Evolutionary conservation across 2,888 invertebrate species (phyloP).

Genomic region (Melanophora roralis): DNA sequence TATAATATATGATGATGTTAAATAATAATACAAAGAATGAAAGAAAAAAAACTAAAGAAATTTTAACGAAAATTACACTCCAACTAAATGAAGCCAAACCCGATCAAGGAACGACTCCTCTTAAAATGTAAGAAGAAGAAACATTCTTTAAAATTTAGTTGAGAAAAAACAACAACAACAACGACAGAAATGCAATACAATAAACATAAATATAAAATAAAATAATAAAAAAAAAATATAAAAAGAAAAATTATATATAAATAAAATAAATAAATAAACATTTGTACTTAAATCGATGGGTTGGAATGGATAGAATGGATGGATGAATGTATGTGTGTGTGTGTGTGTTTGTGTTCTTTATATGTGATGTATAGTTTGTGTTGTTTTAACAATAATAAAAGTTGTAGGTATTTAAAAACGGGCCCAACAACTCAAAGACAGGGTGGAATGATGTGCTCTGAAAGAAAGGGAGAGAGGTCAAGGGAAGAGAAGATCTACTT

Average conservation of each 20-base stretch:
- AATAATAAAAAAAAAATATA: conserved; percentile 36
- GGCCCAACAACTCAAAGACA: conserved; percentile 1
- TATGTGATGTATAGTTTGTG: conserved; percentile 20
- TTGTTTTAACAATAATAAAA: conserved; percentile 46
- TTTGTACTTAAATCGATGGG: conserved; percentile 43
- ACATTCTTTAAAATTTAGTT: conserved; percentile 73
- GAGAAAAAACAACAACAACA: conserved; percentile 12
- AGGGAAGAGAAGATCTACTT: conserved; percentile 41
- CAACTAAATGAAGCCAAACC: conserved; percentile 55
- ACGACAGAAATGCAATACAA: conserved; percentile 26
- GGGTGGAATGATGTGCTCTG: too few relatives aligned
- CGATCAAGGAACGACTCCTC: conserved; percentile 51
- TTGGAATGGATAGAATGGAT: conserved; percentile 11
- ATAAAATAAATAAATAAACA: conserved; percentile 45
- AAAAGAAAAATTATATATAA: conserved; percentile 48
- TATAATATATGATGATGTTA: conserved; percentile 42
- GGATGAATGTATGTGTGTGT: neutral
- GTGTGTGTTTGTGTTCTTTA: conserved; percentile 39
- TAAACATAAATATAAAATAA: conserved; percentile 55
- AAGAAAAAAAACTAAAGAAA: conserved; percentile 1
- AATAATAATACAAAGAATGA: conserved; percentile 44
- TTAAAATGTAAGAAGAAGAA: conserved; percentile 38
- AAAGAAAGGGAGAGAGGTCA: neutral
- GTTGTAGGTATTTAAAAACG: conserved; percentile 69
- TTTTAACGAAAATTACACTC: conserved; percentile 38